A percentile compares a stretch with the other conserved stretches of the same genome.
phyloP scores from a whole-genome alignment of 2,113 vertebrate species.

The Cepphus grylle region DNA sequence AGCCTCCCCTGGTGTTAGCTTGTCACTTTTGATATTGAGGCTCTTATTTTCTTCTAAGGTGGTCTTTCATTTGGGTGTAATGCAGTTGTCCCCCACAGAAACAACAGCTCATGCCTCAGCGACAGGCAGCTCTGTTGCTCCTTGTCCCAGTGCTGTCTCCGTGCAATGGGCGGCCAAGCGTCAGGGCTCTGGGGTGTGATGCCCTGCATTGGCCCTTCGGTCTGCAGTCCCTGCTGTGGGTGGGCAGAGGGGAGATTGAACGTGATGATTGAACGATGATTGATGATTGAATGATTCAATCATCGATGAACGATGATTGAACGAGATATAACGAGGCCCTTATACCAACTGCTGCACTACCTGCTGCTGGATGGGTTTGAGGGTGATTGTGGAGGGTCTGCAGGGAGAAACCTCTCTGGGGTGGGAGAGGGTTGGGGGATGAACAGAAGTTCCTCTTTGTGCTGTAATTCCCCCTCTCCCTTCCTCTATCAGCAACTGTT shows the following conservation, averaged over 20 bases:
- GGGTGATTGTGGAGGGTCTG: background rate
- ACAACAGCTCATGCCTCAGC: background rate
- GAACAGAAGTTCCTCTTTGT: background rate
- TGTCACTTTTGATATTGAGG: background rate
- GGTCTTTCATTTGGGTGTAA: background rate
- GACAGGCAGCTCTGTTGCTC: background rate
- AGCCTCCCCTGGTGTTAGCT: background rate
- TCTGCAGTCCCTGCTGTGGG: background rate
- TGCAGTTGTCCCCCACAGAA: background rate
- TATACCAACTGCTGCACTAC: background rate
- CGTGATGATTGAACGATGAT: too few relatives aligned
- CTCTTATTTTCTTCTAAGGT: background rate
- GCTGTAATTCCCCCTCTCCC: background rate
- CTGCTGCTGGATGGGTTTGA: background rate
- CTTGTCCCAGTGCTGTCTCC: background rate
- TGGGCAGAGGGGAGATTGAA: background rate
- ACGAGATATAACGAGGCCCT: too few relatives aligned
- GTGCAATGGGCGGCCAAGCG: rapidly evolving
- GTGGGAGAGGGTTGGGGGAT: background rate
- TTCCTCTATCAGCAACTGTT: background rate
- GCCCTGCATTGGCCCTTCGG: background rate
- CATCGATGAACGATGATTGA: too few relatives aligned
- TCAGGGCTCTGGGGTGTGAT: background rate
- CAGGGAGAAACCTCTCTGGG: background rate
- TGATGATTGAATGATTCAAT: too few relatives aligned